phyloP scores from a whole-genome alignment of 2,888 invertebrate genomes.

The Zygothrica quintamaculata region DNA sequence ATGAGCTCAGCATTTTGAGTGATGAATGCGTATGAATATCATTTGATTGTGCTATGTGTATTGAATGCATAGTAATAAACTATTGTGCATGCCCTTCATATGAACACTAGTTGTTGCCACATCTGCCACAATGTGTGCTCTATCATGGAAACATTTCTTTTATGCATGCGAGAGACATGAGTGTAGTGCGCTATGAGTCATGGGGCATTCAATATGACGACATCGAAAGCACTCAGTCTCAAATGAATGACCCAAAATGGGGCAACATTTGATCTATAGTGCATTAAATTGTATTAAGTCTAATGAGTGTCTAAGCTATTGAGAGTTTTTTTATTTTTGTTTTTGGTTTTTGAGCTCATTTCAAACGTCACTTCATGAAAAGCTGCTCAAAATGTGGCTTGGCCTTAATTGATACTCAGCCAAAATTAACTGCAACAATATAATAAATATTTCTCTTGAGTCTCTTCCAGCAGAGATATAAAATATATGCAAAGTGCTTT shows the following conservation, averaged over 20 bases:
- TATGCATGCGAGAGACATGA: slow-evolving; percentile 27
- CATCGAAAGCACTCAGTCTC: slow-evolving; percentile 27
- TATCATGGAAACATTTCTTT: slow-evolving; percentile 62
- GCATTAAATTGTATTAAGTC: slow-evolving; percentile 2
- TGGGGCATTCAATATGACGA: slow-evolving; percentile 22
- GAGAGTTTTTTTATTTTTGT: too few relatives aligned
- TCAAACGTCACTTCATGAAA: slow-evolving; percentile 26
- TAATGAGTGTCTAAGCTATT: slow-evolving; percentile 32
- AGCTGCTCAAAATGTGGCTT: slow-evolving; percentile 11
- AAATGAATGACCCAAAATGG: slow-evolving; percentile 65
- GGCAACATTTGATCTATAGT: slow-evolving; percentile 55
- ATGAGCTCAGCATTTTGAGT: slow-evolving; percentile 51
- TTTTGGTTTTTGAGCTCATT: slow-evolving; percentile 14
- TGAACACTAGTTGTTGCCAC: slow-evolving; percentile 35
- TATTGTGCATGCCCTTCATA: slow-evolving; percentile 33
- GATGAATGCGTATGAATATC: slow-evolving; percentile 44
- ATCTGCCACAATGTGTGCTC: slow-evolving; percentile 37
- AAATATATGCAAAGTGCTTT: slow-evolving; percentile 69
- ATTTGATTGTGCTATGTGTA: slow-evolving; percentile 1
- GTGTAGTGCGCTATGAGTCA: slow-evolving; percentile 59
- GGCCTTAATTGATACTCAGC: slow-evolving; percentile 59
- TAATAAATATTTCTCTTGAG: slow-evolving; percentile 40
- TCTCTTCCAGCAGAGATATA: slow-evolving; percentile 5
- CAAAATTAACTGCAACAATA: slow-evolving; percentile 9
- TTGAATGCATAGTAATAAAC: slow-evolving; percentile 5